phyloP scores from a whole-genome alignment of 2,888 invertebrate genomes.

The Ecliptopera silaceata region DNA sequence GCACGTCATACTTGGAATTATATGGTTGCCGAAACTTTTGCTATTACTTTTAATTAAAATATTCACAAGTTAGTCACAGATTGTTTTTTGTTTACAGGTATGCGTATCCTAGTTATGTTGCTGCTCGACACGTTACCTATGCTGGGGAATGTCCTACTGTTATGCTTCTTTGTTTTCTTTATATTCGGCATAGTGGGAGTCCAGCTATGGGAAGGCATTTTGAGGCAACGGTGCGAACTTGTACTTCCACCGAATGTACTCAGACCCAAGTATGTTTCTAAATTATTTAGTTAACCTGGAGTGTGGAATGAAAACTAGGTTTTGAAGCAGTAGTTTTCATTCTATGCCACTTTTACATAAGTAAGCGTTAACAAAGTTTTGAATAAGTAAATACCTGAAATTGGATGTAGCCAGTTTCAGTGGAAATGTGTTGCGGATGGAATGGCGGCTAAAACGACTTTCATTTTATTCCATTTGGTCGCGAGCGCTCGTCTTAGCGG shows the following conservation, averaged over 20 bases:
- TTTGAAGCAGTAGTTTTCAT: slow-evolving; percentile 31
- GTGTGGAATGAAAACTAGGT: slow-evolving; percentile 7
- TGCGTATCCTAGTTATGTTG: slow-evolving; percentile 99
- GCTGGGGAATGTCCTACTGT: slow-evolving; percentile 98
- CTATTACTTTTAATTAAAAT: background rate
- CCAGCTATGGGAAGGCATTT: slow-evolving; percentile 99
- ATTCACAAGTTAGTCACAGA: background rate
- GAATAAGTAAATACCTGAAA: slow-evolving; percentile 40
- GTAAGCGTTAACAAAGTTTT: slow-evolving; percentile 46
- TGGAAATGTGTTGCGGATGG: slow-evolving; percentile 51
- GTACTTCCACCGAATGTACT: slow-evolving; percentile 87
- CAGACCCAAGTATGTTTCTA: slow-evolving; percentile 88
- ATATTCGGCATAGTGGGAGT: slow-evolving; percentile 99
- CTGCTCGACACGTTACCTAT: slow-evolving; percentile 99
- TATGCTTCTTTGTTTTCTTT: slow-evolving; percentile 99
- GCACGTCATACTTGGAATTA: slow-evolving; percentile 9
- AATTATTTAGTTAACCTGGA: slow-evolving; percentile 20
- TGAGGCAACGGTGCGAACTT: slow-evolving; percentile 96
- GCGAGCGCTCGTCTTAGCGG: slow-evolving; percentile 72
- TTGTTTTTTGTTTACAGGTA: slow-evolving; percentile 85
- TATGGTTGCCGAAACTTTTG: background rate
- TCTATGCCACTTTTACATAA: slow-evolving; percentile 30
- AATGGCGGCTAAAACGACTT: slow-evolving; percentile 59
- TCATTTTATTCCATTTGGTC: slow-evolving; percentile 69
- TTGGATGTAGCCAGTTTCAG: slow-evolving; percentile 42